These are phyloP conservation scores for Canis aureus DNA, from an alignment of 2,113 vertebrate genomes.

Conservation along the genomic window DNA sequence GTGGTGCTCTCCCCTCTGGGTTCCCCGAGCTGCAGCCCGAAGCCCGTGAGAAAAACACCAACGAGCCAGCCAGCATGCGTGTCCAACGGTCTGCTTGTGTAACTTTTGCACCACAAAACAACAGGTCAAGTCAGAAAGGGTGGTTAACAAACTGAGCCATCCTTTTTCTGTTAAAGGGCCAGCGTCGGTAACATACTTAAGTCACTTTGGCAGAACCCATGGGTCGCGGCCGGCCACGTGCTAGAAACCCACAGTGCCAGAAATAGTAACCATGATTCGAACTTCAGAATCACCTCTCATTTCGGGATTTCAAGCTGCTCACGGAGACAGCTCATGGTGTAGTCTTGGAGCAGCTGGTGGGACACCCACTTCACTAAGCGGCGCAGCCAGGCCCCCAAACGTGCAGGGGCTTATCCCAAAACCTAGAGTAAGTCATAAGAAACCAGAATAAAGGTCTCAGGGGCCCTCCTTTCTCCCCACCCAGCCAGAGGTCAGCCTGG, in stretches of 20 bases:
- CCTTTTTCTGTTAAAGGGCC: conserved; percentile 54
- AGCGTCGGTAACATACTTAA: background rate
- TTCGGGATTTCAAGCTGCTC: conserved; percentile 52
- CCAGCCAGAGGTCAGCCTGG: too few species aligned
- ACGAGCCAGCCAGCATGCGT: background rate
- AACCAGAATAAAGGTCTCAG: background rate
- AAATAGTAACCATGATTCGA: conserved; percentile 38
- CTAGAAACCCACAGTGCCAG: conserved; percentile 13
- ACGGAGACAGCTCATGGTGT: background rate
- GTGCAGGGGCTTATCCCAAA: background rate
- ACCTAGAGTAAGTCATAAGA: background rate
- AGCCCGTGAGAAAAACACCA: background rate
- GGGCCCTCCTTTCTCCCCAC: background rate
- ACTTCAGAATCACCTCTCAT: background rate
- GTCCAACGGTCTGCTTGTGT: conserved; percentile 27
- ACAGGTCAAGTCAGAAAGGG: conserved; percentile 52
- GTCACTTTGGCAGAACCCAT: background rate
- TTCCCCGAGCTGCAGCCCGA: background rate
- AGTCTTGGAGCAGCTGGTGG: background rate
- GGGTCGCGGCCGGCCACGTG: background rate
- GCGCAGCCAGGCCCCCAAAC: background rate
- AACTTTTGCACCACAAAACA: conserved; percentile 44
- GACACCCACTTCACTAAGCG: background rate
- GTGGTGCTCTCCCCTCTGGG: too few species aligned
- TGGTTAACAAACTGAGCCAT: background rate